These are phyloP conservation scores for Drosophila kikkawai DNA, from an alignment of 1,140 invertebrate species.

Conservation along the genomic window DNA sequence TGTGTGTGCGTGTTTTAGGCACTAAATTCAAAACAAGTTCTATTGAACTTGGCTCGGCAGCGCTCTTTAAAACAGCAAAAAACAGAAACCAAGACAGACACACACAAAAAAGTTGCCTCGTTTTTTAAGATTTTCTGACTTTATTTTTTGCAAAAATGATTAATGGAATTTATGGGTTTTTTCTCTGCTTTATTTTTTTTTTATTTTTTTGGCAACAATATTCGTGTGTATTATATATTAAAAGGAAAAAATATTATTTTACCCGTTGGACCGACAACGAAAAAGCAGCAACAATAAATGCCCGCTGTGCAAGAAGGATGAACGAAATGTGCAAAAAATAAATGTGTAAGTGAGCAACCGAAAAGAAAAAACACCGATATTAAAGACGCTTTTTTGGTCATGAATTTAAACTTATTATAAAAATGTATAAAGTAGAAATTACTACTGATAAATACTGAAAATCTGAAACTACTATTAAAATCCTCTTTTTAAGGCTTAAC, in stretches of 20 bases:
- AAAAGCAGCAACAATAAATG: conserved; percentile 31
- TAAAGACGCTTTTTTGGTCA: background rate
- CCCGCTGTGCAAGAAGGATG: conserved; percentile 54
- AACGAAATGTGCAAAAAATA: conserved; percentile 34
- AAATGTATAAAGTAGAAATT: background rate
- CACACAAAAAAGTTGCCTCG: conserved; percentile 35
- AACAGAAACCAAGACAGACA: conserved; percentile 19
- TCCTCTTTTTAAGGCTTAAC: background rate
- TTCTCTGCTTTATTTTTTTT: conserved; percentile 9
- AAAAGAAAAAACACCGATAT: conserved; percentile 5
- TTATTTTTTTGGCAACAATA: conserved; percentile 36
- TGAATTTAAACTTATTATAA: background rate
- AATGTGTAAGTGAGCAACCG: background rate
- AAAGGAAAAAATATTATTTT: conserved; percentile 59
- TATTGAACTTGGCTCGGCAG: conserved; percentile 70
- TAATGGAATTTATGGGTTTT: conserved; percentile 61
- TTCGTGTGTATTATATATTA: conserved; percentile 44
- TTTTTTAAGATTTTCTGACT: conserved; percentile 43
- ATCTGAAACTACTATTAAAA: background rate
- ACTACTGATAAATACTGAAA: background rate
- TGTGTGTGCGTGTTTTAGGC: conserved; percentile 60
- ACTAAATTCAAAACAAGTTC: conserved; percentile 75
- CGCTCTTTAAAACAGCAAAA: conserved; percentile 42
- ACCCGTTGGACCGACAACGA: conserved; percentile 11
- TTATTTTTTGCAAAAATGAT: conserved; percentile 66